Evolutionary conservation across 2,888 invertebrate species (phyloP).

Genomic region (Dendrolimus pini): DNA sequence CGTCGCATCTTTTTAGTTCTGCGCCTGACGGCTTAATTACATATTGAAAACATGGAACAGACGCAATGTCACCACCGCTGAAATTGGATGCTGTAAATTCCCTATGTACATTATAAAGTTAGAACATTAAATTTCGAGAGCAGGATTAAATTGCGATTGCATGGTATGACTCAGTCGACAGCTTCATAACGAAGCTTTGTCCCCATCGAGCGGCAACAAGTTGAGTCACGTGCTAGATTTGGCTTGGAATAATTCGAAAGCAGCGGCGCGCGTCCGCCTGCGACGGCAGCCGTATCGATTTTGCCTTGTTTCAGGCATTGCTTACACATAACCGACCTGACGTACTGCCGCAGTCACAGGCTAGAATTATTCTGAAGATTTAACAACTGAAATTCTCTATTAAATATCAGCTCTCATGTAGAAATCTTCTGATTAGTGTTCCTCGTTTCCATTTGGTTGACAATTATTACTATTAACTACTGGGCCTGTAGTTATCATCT

Average conservation of each 20-base stretch:
- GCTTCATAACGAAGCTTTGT: slow-evolving; percentile 27
- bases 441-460: too few species aligned
- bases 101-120: not conserved
- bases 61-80: not conserved
- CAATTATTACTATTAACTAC: too few species aligned
- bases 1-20: too few species aligned
- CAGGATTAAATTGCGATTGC: not conserved
- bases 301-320: slow-evolving; percentile 54
- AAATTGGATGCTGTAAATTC: not conserved
- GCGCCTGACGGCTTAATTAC: not conserved
- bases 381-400: too few species aligned
- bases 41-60: not conserved
- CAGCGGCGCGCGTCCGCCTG: slow-evolving; percentile 62
- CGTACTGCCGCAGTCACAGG: slow-evolving; percentile 33
- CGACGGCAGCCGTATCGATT: slow-evolving; percentile 62
- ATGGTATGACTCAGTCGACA: not conserved
- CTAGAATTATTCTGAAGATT: slow-evolving; percentile 8
- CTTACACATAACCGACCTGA: slow-evolving; percentile 40
- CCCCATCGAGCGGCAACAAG: slow-evolving; percentile 60
- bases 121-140: not conserved
- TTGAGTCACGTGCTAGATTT: slow-evolving; percentile 70
- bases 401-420: too few species aligned
- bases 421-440: too few species aligned
- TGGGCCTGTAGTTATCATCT: too few species aligned
- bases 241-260: slow-evolving; percentile 54